Evolutionary conservation across 1,140 invertebrate species (phyloP), one percentile per base, ranked within the genome.

Genomic region (Lutraria rhynchaena): DNA sequence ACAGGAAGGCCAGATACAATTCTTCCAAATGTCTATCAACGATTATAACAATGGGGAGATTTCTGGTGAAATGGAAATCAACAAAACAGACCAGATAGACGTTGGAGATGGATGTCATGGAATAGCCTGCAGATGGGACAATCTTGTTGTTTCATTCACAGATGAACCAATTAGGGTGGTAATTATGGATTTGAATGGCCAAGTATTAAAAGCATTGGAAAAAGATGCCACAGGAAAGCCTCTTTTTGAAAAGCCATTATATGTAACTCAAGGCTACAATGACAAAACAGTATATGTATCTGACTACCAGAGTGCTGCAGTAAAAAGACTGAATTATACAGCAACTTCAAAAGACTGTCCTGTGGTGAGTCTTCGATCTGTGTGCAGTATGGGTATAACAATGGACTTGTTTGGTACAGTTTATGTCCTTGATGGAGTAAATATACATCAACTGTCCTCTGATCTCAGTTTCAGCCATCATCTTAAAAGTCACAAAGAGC

Each of bases 221-320:
- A 71, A 51, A 53, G 19, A 71, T 35, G 24, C 1, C 17, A 53
- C 29, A 27, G 67, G 49, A 9, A 55, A 71, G 11, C 46, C 24
- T 37, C 19, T 71, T 13, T 71, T 71, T 55, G 19, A 2, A 5
- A 33, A 22, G 1, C 46, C 67, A 49, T 9, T 5, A 3, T 51
- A 22, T 33, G 17, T 80, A 17, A n/a, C 61, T 1, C 33, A 55
- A 3, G 53, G 35, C 22, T 44, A 24, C 9, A 27, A 63, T n/a
- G 51, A 84, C 7, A 57, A 3, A 19, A 73, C 65, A 17, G 5
- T 69, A 49, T 69, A 69, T 51, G 65, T 71, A 9, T 37, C 46
- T 71, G 67, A 71, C 27, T 22, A n/a, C 5, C 15, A 13, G 41
- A 53, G n/a, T n/a, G 17, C 27, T 9, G 53, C 67, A 49, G 67